These are phyloP conservation scores for Agrilus cyanescens DNA, from an alignment of 2,888 invertebrate genomes.

Conservation along the genomic window DNA sequence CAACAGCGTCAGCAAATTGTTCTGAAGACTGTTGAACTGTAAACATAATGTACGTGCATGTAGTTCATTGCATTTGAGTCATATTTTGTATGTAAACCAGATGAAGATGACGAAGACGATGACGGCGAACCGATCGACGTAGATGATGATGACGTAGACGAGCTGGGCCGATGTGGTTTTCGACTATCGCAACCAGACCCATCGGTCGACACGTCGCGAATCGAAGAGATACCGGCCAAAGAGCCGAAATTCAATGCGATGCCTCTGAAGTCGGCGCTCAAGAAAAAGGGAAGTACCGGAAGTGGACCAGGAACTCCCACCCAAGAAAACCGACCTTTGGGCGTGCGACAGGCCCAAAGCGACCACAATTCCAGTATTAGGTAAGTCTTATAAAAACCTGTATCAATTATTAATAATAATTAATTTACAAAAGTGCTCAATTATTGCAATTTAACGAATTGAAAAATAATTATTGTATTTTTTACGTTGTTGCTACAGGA, in stretches of 20 bases:
- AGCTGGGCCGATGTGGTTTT: constrained; percentile 49
- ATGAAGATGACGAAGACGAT: constrained; percentile 22
- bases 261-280: constrained; percentile 85
- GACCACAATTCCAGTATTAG: constrained; percentile 64
- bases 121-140: constrained; percentile 34
- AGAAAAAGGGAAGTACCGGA: constrained; percentile 55
- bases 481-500: constrained; percentile 39
- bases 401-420: constrained; percentile 5
- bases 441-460: background rate
- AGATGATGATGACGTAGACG: constrained; percentile 55
- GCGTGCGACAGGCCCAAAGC: constrained; percentile 55
- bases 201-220: constrained; percentile 65
- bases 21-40: too few species aligned
- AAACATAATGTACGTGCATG: too few species aligned
- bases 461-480: constrained; percentile 7
- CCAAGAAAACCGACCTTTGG: constrained; percentile 55
- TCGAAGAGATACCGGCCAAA: constrained; percentile 87
- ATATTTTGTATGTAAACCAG: too few species aligned
- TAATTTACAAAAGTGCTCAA: background rate
- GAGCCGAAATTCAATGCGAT: constrained; percentile 85
- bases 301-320: constrained; percentile 57
- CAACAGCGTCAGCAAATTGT: too few species aligned
- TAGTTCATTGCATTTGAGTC: too few species aligned
- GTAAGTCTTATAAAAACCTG: constrained; percentile 42
- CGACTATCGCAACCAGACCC: constrained; percentile 51